These are phyloP conservation scores for Lapara coniferarum DNA, from an alignment of 2,888 invertebrate genomes.

Conservation along the genomic window DNA sequence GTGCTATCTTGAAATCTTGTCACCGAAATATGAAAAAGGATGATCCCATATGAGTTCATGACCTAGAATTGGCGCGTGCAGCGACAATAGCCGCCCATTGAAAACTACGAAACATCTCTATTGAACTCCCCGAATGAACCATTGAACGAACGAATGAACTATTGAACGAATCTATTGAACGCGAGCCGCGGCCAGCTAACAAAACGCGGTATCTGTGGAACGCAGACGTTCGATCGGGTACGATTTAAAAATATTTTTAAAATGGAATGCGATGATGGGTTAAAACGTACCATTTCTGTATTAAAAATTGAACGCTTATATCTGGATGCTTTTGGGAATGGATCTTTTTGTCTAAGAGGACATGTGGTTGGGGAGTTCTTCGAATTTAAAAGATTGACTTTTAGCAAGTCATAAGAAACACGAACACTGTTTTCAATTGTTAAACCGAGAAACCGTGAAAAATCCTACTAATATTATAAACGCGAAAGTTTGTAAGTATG, in stretches of 20 bases:
- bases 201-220: conserved; percentile 49
- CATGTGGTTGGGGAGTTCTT: neutral
- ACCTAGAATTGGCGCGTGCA: conserved; percentile 33
- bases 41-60: conserved; percentile 33
- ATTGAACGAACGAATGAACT: conserved; percentile 37
- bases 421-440: neutral
- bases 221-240: conserved; percentile 38
- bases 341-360: conserved; percentile 19
- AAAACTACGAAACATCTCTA: conserved; percentile 39
- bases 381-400: neutral
- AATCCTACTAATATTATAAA: no score
- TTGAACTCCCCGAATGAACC: conserved; percentile 34
- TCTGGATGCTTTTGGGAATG: conserved; percentile 32
- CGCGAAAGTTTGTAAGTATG: no score
- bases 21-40: conserved; percentile 30
- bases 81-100: conserved; percentile 39
- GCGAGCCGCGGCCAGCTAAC: conserved; percentile 31
- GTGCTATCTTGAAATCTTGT: conserved; percentile 18
- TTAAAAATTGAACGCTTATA: conserved; percentile 18
- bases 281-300: conserved; percentile 18
- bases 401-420: neutral
- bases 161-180: conserved; percentile 35
- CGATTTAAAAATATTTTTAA: conserved; percentile 31
- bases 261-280: conserved; percentile 29
- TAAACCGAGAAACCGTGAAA: neutral